A percentile compares a stretch with the other conserved stretches of the same genome.
Evolutionary conservation across 1,140 invertebrate genomes (phyloP).

Genomic region (Parasteatoda tepidariorum): DNA sequence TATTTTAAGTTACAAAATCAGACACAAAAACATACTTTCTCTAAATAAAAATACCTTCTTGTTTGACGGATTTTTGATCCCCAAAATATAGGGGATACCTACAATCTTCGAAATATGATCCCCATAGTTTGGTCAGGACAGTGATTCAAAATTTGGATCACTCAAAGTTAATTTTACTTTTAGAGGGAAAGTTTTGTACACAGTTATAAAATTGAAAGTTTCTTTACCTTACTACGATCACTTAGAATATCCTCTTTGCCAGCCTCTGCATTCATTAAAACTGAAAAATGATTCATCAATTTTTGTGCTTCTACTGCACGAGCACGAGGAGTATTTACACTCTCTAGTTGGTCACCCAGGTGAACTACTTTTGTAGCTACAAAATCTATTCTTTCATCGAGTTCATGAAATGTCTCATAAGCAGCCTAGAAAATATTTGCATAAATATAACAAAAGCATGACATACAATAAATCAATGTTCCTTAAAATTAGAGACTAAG

Average conservation of each 20-base stretch:
- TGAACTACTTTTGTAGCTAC: slow-evolving; percentile 98
- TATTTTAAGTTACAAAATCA: too few species aligned
- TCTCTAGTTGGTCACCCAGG: slow-evolving; percentile 96
- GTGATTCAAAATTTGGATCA: too few species aligned
- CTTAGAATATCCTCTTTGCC: slow-evolving; percentile 87
- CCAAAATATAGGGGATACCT: too few species aligned
- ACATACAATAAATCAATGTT: neutral
- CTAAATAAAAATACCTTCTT: too few species aligned
- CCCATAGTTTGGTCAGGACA: too few species aligned
- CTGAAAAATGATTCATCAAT: slow-evolving; percentile 91
- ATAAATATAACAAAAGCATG: neutral
- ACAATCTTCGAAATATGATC: too few species aligned
- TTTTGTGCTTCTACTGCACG: slow-evolving; percentile 94
- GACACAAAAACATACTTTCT: too few species aligned
- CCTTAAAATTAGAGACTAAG: too few species aligned
- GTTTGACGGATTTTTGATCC: too few species aligned
- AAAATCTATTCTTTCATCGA: slow-evolving; percentile 95
- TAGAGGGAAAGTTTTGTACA: too few species aligned
- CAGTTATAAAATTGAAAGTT: too few species aligned
- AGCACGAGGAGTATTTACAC: slow-evolving; percentile 93
- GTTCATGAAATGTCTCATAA: slow-evolving; percentile 87
- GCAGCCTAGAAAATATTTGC: slow-evolving; percentile 76
- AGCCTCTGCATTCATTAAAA: slow-evolving; percentile 89
- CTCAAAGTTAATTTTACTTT: too few species aligned
- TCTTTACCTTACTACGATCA: slow-evolving; percentile 82